Evolutionary conservation across 2,888 invertebrate genomes (phyloP).

Genomic region (Vesta saturnalis): DNA sequence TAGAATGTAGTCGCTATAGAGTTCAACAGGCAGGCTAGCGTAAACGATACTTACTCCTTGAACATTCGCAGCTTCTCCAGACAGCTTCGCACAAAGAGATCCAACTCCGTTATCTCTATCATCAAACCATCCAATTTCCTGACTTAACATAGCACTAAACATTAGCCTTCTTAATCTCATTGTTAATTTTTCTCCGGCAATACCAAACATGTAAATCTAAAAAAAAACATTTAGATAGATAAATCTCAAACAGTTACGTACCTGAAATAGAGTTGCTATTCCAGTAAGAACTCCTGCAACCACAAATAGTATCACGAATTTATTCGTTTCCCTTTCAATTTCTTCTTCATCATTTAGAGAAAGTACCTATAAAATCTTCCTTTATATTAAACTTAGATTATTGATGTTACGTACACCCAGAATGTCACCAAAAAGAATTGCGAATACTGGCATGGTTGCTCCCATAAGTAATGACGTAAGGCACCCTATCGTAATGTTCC

Average conservation of each 20-base stretch:
- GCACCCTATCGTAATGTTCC: slow-evolving; percentile 70
- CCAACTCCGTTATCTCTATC: slow-evolving; percentile 78
- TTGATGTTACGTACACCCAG: slow-evolving; percentile 65
- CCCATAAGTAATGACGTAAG: slow-evolving; percentile 73
- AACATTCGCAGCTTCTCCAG: slow-evolving; percentile 80
- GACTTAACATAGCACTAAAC: slow-evolving; percentile 75
- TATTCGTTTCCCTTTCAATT: slow-evolving; percentile 68
- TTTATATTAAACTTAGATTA: neutral
- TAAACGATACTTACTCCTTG: slow-evolving; percentile 74
- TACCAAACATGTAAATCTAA: slow-evolving; percentile 69
- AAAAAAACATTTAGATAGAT: neutral
- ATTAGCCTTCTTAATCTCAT: slow-evolving; percentile 73
- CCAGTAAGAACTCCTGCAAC: slow-evolving; percentile 74
- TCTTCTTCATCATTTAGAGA: slow-evolving; percentile 63
- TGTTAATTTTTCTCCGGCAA: slow-evolving; percentile 84
- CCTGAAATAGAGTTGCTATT: slow-evolving; percentile 73
- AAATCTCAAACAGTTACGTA: slow-evolving; percentile 52
- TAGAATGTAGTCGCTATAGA: no score
- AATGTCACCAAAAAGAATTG: slow-evolving; percentile 78
- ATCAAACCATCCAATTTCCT: slow-evolving; percentile 82
- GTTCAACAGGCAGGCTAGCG: no score
- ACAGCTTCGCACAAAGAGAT: slow-evolving; percentile 77
- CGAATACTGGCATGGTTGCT: slow-evolving; percentile 77
- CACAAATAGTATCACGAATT: slow-evolving; percentile 73
- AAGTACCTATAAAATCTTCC: slow-evolving; percentile 61